Evolutionary conservation across 2,797 vertebrate genomes (phyloP), one percentile per base, ranked within the genome.

Genomic region (Cichlasoma orientale): DNA sequence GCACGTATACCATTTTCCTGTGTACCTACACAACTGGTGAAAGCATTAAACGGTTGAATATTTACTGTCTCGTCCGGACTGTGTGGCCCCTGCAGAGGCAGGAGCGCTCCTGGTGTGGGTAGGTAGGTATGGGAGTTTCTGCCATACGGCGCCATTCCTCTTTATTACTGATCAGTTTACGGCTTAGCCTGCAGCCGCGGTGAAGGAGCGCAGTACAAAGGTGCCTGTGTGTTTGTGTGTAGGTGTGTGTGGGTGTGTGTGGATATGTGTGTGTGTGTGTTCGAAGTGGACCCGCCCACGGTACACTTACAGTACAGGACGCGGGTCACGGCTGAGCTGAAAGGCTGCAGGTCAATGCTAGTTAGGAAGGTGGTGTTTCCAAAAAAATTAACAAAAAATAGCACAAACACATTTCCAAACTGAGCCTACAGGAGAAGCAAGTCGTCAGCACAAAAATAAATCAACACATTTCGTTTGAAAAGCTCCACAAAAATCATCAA

Each of bases 61-160:
- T 98, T 98, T 99, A 99, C 97, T 98, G 98, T 98, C 97, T 97
- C 95, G 97, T 99, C 97, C 98, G 96, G 91, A 93, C 97, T 96
- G 96, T 96, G 97, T 96, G 87, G 90, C 88, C 94, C 97, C 97
- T 99, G 98, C 96, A 97, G 98, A 94, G 92, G 92, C 89, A 93
- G 92, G 90, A 96, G 97, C 96, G 96, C 96, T 97, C 97, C 97
- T 96, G 96, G 96, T 96, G 96, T 77, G 83, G 92, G 87, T 78
- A 68, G 82, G 79, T 80, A 74, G 54, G 87, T 76, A 84, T 78
- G 89, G 87, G 91, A 85, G 75, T 50, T 68, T 88, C 87, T 96
- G 97, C 96, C 96, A 77, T 82, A 89, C 86, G 50, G 75, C 95
- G 95, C 97, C 95, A 95, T 96, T 97, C 97, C 97, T 97, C 97